phyloP scores from a whole-genome alignment of 1,140 invertebrate species.

The Himalopsyche phryganea region DNA sequence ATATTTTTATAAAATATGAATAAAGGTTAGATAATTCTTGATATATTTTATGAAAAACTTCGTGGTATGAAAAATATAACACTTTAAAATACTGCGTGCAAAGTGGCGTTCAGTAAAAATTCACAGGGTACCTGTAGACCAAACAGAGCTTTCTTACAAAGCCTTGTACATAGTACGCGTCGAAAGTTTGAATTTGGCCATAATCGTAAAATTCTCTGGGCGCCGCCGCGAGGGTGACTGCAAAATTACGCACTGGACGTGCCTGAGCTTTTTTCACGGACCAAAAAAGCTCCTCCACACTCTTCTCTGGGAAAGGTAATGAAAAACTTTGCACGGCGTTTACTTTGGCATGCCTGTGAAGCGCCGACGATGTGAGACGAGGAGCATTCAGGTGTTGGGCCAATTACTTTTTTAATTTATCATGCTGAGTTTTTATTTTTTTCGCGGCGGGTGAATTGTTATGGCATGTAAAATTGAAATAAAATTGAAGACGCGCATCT shows the following conservation, averaged over 20 bases:
- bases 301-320: not conserved
- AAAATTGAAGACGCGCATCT: too few species aligned
- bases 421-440: not conserved
- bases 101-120: conserved; percentile 4
- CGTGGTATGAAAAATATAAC: conserved; percentile 7
- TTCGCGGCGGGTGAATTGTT: not conserved
- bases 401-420: conserved; percentile 3
- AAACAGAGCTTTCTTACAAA: too few species aligned
- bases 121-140: not conserved
- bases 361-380: not conserved
- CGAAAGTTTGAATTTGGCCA: conserved; percentile 30
- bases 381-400: conserved; percentile 1
- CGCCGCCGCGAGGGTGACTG: conserved; percentile 15
- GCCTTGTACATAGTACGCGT: not conserved
- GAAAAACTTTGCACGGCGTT: conserved; percentile 3
- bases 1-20: too few species aligned
- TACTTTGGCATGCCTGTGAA: not conserved
- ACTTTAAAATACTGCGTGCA: conserved; percentile 8
- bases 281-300: conserved; percentile 6
- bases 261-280: conserved; percentile 8
- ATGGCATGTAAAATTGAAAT: too few species aligned
- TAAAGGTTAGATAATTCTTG: too few species aligned
- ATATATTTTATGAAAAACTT: too few species aligned
- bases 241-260: conserved; percentile 31
- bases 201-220: conserved; percentile 32